Conservation (phyloP, 2,113 vertebrate genomes). For the Festucalex cinctus region DNA sequence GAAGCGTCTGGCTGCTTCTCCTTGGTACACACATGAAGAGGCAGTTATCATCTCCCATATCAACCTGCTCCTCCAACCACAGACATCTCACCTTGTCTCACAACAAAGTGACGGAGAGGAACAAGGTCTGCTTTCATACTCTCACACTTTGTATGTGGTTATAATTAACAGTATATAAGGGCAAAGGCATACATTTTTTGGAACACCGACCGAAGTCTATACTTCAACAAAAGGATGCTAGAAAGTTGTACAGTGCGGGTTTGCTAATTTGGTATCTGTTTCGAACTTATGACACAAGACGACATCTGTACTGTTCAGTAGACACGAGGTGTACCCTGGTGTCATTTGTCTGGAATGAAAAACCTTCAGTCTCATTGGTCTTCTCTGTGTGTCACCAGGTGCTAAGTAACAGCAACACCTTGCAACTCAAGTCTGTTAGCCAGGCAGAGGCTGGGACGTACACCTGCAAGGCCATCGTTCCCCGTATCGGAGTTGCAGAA, state of each 20-base stretch:
- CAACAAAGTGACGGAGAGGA: neutral
- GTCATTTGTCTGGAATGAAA: slow-evolving; percentile 10
- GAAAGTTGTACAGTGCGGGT: neutral
- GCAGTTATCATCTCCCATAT: neutral
- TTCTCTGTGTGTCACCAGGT: slow-evolving; percentile 69
- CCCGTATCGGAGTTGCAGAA: slow-evolving; percentile 77
- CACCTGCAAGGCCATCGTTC: slow-evolving; percentile 82
- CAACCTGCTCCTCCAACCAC: neutral
- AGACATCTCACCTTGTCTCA: neutral
- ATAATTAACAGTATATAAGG: neutral
- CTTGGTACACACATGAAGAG: neutral
- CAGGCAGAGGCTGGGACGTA: slow-evolving; percentile 84
- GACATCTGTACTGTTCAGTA: neutral
- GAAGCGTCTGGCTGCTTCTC: neutral
- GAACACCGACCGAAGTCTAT: neutral
- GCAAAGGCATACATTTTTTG: neutral
- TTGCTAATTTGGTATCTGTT: neutral
- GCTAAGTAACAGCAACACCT: slow-evolving; percentile 81
- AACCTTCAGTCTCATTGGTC: slow-evolving; percentile 25
- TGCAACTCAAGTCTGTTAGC: slow-evolving; percentile 79
- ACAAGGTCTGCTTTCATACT: neutral
- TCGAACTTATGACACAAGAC: neutral
- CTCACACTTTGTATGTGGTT: neutral
- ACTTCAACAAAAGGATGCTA: neutral
- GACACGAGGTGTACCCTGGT: neutral